A percentile compares a stretch with the other conserved stretches of the same genome.
These are phyloP conservation scores for Cyrtonyx montezumae DNA, from an alignment of 2,113 vertebrate species.

Conservation along the genomic window DNA sequence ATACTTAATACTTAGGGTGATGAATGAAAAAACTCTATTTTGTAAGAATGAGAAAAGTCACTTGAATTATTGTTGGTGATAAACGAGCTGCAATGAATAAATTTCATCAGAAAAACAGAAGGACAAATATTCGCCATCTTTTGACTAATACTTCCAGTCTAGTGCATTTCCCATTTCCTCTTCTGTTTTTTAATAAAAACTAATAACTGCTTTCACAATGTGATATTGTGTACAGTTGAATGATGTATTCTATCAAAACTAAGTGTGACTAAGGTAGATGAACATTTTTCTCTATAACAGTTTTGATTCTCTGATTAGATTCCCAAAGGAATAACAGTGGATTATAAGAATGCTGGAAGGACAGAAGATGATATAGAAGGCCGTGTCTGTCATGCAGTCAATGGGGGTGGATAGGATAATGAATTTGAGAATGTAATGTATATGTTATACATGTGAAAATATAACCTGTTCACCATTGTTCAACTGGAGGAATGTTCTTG, in stretches of 20 bases:
- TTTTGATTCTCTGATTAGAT: not conserved
- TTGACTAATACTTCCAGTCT: not conserved
- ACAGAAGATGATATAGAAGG: too few species aligned
- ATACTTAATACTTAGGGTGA: not conserved
- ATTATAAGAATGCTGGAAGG: too few species aligned
- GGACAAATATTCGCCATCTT: not conserved
- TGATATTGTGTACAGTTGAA: not conserved
- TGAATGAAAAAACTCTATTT: not conserved
- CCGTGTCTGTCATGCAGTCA: too few species aligned
- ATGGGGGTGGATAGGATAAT: too few species aligned
- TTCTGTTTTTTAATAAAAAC: not conserved
- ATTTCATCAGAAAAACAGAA: not conserved
- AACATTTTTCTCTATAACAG: not conserved
- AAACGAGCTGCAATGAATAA: not conserved
- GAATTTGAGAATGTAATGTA: too few species aligned
- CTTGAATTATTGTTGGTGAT: not conserved
- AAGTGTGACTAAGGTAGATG: not conserved
- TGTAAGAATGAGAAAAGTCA: not conserved
- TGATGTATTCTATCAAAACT: not conserved
- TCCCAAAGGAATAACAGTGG: not conserved
- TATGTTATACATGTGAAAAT: too few species aligned
- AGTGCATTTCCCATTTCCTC: not conserved
- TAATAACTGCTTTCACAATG: not conserved
- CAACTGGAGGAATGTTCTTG: too few species aligned
- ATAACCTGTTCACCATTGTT: too few species aligned